Conservation (phyloP, 2,797 vertebrate species). For the Megalops cyprinoides region DNA sequence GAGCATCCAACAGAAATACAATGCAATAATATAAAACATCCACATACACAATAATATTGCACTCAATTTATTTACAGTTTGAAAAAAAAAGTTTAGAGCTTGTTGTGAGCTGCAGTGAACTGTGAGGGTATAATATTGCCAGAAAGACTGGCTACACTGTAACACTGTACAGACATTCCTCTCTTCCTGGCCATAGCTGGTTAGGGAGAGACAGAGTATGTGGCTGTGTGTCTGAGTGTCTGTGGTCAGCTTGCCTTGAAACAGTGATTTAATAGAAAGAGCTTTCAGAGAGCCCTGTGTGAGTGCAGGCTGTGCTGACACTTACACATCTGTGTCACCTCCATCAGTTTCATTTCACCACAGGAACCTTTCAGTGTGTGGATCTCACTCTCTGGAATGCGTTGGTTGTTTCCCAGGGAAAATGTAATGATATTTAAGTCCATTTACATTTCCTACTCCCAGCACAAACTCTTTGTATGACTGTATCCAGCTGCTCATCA, state of each 20-base stretch:
- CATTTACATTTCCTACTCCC: neutral
- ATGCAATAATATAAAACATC: neutral
- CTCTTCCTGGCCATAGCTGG: neutral
- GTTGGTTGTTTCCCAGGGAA: neutral
- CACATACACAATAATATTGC: too few relatives aligned
- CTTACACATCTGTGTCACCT: too few relatives aligned
- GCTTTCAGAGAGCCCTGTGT: too few relatives aligned
- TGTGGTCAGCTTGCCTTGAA: neutral
- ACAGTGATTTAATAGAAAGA: neutral
- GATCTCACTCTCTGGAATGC: too few relatives aligned
- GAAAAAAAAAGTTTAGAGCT: too few relatives aligned
- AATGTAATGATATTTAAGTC: neutral
- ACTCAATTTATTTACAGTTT: too few relatives aligned
- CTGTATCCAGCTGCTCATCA: slow-evolving; percentile 15
- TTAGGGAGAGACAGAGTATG: neutral
- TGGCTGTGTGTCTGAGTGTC: neutral
- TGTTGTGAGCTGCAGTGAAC: too few relatives aligned
- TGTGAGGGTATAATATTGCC: neutral
- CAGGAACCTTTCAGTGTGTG: too few relatives aligned
- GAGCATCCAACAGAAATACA: neutral
- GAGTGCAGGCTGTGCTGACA: too few relatives aligned
- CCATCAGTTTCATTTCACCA: too few relatives aligned
- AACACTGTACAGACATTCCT: neutral
- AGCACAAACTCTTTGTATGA: neutral
- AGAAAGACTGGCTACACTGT: neutral